Conservation (phyloP, 53 echinoderm and acorn worm species). For the Apostichopus leukothele region DNA sequence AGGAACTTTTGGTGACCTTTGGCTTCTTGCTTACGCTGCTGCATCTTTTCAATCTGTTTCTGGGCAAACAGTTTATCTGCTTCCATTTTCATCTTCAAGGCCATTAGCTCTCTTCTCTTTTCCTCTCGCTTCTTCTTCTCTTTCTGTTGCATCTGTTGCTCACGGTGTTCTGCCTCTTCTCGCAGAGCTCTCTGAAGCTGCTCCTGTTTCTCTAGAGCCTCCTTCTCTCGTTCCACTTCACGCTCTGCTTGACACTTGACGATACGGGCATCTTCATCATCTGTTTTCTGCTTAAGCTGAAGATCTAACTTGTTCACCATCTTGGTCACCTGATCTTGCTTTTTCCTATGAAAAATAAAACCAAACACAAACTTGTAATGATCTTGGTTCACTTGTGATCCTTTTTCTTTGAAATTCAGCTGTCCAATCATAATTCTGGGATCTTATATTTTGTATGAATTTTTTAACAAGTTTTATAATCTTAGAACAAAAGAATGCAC, state of each 20-base stretch:
- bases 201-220: conserved; percentile 70
- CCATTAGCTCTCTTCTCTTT: conserved; percentile 67
- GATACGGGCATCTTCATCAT: conserved; percentile 96
- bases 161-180: conserved; percentile 73
- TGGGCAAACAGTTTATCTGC: conserved; percentile 84
- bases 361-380: neutral
- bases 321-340: conserved; percentile 81
- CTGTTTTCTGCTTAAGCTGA: conserved; percentile 75
- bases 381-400: neutral
- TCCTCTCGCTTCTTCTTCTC: conserved; percentile 71
- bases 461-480: too few species aligned
- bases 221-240: conserved; percentile 74
- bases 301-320: conserved; percentile 82
- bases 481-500: too few species aligned
- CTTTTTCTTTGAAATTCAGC: neutral
- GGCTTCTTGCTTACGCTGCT: conserved; percentile 56
- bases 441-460: too few species aligned
- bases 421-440: too few species aligned
- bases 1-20: conserved; percentile 69
- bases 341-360: conserved; percentile 65
- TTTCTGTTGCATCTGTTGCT: conserved; percentile 64
- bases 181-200: conserved; percentile 62
- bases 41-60: conserved; percentile 80
- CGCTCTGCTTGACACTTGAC: conserved; percentile 73
- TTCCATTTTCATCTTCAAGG: conserved; percentile 82